Base-by-base conservation (phyloP, 2,113 vertebrate species). In the Hippocampus guttulatus region DNA sequence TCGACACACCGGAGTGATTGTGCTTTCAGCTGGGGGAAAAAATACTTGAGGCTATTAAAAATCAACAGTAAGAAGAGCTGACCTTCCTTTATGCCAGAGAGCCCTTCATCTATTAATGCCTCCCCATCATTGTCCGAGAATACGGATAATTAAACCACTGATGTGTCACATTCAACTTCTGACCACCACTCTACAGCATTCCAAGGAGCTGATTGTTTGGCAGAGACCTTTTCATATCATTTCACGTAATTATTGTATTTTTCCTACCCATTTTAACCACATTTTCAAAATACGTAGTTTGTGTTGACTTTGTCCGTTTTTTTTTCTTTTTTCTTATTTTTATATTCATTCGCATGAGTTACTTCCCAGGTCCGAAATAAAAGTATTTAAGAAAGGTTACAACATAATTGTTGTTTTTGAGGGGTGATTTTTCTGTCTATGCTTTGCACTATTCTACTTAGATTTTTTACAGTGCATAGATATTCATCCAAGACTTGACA, bases 111-210 rank as follows among this genome's bases (percentile, higher is more conserved):
- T 75, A 73, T 81, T 75, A 76, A 75, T 21, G 75, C 87, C 84
- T 75, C 77, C 74, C 77, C 69, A 71, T 86, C 73, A 67, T 68
- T 68, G 57, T 81, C 71, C 66, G 51, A 74, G 63, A 77, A 75
- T 70, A 73, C 11, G 43, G 71, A 78, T 78, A 81, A 89, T 89
- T 88, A 86, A 81, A 84, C 78, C 67, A 77, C 64, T 76, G 82
- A 82, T 77, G 69, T 69, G 16, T 60, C 66, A 69, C 71, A 54
- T 81, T 79, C 30, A 73, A 49, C 63, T 68, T 75, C 67, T 84
- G 83, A 88, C 71, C 86, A 73, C 69, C 87, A 90, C 88, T 88
- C 85, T 65, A 86, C 87, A 79, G 23, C 41, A 76, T 88, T 88
- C 80, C 77, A 85, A 88, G 83, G n/a, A 76, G 73, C 64, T 84